These are phyloP conservation scores for Pristis pectinata DNA, from an alignment of 2,797 vertebrate genomes.

Conservation along the genomic window DNA sequence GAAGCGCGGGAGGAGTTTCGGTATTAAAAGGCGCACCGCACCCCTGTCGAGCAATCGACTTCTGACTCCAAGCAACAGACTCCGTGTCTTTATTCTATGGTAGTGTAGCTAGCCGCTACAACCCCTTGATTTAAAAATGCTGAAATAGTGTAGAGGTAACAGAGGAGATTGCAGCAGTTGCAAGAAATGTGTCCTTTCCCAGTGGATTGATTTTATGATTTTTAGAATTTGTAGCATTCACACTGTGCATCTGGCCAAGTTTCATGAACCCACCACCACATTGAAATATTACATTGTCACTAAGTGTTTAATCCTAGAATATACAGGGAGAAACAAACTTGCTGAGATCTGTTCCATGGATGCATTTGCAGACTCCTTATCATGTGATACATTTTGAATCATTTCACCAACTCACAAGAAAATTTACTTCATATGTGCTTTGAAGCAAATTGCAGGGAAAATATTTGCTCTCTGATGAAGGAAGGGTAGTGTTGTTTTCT, in stretches of 20 bases:
- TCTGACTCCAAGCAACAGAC: no score
- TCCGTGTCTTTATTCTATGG: no score
- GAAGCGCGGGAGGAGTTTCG: no score
- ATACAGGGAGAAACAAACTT: background rate
- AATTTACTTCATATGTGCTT: background rate
- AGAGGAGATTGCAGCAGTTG: background rate
- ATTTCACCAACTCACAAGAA: background rate
- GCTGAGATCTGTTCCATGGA: background rate
- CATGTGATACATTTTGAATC: background rate
- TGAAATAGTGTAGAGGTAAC: background rate
- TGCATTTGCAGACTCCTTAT: background rate
- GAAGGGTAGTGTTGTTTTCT: background rate
- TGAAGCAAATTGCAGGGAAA: background rate
- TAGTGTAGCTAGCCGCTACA: no score
- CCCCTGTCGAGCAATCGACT: no score
- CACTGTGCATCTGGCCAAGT: background rate
- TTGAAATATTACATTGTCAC: background rate
- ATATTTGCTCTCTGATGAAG: background rate
- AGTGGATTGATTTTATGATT: background rate
- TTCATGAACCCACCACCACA: background rate
- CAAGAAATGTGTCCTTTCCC: background rate
- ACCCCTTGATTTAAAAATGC: background rate
- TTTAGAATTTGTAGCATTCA: background rate
- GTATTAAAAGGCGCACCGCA: no score
- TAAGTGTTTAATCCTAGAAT: background rate